These are phyloP conservation scores for Siderastrea siderea DNA, from an alignment of 92 coral and sea anemone genomes.

Conservation along the genomic window DNA sequence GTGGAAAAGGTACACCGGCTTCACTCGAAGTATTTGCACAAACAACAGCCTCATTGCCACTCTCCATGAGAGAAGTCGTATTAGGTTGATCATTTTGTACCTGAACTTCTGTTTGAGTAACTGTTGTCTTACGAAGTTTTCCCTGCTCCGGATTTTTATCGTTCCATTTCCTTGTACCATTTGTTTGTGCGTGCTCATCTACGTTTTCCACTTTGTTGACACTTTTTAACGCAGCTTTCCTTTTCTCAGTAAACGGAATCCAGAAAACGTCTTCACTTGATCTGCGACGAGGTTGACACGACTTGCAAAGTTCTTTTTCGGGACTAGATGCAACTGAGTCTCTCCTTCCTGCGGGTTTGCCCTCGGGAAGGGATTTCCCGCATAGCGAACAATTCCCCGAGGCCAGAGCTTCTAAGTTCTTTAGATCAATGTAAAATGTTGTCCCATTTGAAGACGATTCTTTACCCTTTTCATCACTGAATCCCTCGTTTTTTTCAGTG, in stretches of 20 bases:
- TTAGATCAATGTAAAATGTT: slow-evolving; percentile 38
- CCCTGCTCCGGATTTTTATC: not conserved
- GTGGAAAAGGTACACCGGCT: not conserved
- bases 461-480: not conserved
- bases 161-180: not conserved
- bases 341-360: slow-evolving; percentile 4
- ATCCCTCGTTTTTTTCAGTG: not conserved
- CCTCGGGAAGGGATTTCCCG: slow-evolving; percentile 38
- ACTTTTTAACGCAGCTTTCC: slow-evolving; percentile 12
- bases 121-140: not conserved
- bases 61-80: not conserved
- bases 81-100: not conserved
- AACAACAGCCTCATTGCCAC: not conserved
- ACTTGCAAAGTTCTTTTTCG: slow-evolving; percentile 24
- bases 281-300: slow-evolving; percentile 33
- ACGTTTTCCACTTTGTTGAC: slow-evolving; percentile 2
- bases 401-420: slow-evolving; percentile 38
- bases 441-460: slow-evolving; percentile 43
- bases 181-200: not conserved
- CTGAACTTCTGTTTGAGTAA: not conserved
- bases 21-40: not conserved
- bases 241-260: slow-evolving; percentile 47
- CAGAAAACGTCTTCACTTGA: slow-evolving; percentile 48
- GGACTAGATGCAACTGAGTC: not conserved
- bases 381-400: slow-evolving; percentile 39